Evolutionary conservation across 2,797 vertebrate genomes (phyloP).

Genomic region (Staurois parvus): DNA sequence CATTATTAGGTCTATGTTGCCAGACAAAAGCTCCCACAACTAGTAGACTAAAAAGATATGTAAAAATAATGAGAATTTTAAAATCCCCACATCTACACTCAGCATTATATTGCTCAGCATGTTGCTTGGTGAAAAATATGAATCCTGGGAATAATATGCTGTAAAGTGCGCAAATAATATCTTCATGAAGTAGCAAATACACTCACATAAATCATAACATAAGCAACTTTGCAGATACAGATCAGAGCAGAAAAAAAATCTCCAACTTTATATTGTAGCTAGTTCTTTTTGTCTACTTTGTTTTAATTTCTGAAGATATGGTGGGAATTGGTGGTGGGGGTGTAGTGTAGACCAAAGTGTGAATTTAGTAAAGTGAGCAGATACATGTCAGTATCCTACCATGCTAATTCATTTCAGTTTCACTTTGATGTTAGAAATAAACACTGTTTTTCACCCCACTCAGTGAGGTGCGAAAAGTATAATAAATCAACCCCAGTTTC

Average conservation of each 20-base stretch:
- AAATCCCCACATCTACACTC: conserved; percentile 69
- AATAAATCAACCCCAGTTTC: too few relatives aligned
- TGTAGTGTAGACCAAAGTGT: too few relatives aligned
- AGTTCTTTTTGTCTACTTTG: background rate
- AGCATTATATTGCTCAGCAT: conserved; percentile 81
- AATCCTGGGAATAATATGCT: conserved; percentile 83
- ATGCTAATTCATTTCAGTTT: too few relatives aligned
- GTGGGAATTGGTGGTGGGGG: too few relatives aligned
- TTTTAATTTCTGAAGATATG: too few relatives aligned
- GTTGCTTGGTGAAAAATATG: conserved; percentile 79
- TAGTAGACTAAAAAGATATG: conserved; percentile 49
- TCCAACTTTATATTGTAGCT: conserved; percentile 70
- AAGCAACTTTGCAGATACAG: conserved; percentile 83
- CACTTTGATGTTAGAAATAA: too few relatives aligned
- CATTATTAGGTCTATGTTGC: too few relatives aligned
- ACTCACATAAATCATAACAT: conserved; percentile 88
- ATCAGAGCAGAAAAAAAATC: conserved; percentile 84
- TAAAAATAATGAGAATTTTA: conserved; percentile 70
- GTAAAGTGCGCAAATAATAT: conserved; percentile 82
- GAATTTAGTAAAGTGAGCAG: too few relatives aligned
- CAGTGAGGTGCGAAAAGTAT: too few relatives aligned
- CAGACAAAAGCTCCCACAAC: too few relatives aligned
- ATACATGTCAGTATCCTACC: too few relatives aligned
- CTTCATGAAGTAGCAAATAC: conserved; percentile 84
- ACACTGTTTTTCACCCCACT: too few relatives aligned